Evolutionary conservation across 2,888 invertebrate genomes (phyloP), one percentile per base, ranked within the genome.

Genomic region (Cotesia congregata): DNA sequence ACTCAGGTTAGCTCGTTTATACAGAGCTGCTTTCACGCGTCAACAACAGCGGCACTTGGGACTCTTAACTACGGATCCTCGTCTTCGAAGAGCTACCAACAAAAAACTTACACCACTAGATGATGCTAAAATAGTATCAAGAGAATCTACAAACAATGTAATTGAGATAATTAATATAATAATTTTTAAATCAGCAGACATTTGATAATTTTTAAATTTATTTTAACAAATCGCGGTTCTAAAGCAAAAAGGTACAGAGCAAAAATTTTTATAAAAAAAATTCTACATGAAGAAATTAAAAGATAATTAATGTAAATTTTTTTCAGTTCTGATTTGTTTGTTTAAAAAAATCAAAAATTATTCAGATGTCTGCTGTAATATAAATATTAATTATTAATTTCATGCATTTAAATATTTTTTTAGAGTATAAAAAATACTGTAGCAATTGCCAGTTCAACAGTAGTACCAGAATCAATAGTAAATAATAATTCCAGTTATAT

Each of bases 41-140:
- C 96, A 96, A 86, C 96, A 96, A 90, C 94, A 95, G 85, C 92
- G 92, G 76, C 96, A 96, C 87, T 91, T 96, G 72, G 96, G 96
- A 6, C 93, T 95, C 77, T 91, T 92, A 38, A 81, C 83, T 90
- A 92, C 86, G 89, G 91, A 82, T 87, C 91, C 85, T 1, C 84
- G 84, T 15, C 78, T 82, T 20, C 83, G 86, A 40, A 84, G 85
- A 79, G 82, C 83, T 30, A 80, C 83, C 0, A 78, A 83, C 70
- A 82, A 81, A 12, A 82, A 77, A 5, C 61, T 68, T 1, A 50
- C 50, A 9, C 72, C 80, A 1, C 5, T 75, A 60, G 79, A 80
- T 59, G 80, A 74, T 77, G 75, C 67, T 64, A 73, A 74, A 12
- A 12, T 68, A 6, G 12, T 71, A 5, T 20, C 68, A 5, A 76